These are phyloP conservation scores for Prunella himalayana DNA, from an alignment of 2,113 vertebrate genomes.

Conservation along the genomic window DNA sequence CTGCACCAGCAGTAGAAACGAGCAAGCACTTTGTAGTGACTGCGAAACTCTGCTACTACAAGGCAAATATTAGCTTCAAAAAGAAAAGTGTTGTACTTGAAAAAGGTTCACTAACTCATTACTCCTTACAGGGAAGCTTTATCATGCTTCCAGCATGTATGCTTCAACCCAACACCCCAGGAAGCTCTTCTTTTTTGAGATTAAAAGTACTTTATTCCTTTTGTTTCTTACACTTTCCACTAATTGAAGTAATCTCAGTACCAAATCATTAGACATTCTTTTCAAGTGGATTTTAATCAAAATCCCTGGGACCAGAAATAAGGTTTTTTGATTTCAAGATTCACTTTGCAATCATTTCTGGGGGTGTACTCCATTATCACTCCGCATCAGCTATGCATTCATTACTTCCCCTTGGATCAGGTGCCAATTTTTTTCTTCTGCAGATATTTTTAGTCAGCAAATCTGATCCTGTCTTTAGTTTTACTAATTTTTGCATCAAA, in stretches of 20 bases:
- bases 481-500: neutral
- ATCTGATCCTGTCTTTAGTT: neutral
- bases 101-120: slow-evolving; percentile 36
- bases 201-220: slow-evolving; percentile 54
- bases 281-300: slow-evolving; percentile 50
- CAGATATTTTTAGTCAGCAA: neutral
- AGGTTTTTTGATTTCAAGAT: slow-evolving; percentile 14
- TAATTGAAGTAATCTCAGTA: slow-evolving; percentile 23
- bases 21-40: neutral
- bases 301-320: neutral
- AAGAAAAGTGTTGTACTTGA: slow-evolving; percentile 15
- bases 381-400: neutral
- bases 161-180: neutral
- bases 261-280: slow-evolving; percentile 18
- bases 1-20: neutral
- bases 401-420: slow-evolving; percentile 5
- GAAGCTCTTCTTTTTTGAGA: slow-evolving; percentile 26
- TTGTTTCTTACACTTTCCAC: slow-evolving; percentile 21
- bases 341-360: neutral
- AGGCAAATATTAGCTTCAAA: slow-evolving; percentile 41
- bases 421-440: neutral
- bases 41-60: slow-evolving; percentile 4
- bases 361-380: neutral
- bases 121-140: neutral
- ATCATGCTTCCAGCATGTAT: neutral